phyloP scores from a whole-genome alignment of 2,888 invertebrate genomes.

The Myopa testacea region DNA sequence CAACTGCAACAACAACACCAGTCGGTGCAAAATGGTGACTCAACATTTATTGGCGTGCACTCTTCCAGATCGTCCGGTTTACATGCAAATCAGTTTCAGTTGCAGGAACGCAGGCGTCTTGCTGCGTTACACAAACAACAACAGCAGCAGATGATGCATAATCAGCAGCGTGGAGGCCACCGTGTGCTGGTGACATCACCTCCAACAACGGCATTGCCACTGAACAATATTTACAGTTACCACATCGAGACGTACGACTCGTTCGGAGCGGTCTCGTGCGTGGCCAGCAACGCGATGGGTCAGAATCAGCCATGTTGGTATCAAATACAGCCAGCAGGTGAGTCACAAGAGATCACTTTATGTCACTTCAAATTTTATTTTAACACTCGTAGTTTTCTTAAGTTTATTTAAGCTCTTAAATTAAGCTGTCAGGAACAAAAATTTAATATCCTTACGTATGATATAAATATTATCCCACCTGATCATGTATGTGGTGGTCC shows the following conservation, averaged over 20 bases:
- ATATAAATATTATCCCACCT: too few species aligned
- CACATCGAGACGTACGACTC: slow-evolving; percentile 67
- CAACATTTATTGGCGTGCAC: slow-evolving; percentile 23
- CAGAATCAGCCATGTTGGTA: slow-evolving; percentile 68
- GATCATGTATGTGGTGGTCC: too few species aligned
- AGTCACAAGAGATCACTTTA: too few species aligned
- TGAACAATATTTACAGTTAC: slow-evolving; percentile 65
- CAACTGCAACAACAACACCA: too few species aligned
- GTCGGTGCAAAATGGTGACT: too few species aligned
- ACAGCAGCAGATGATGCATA: slow-evolving; percentile 39
- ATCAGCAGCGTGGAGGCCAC: slow-evolving; percentile 37
- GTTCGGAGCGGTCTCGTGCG: slow-evolving; percentile 67
- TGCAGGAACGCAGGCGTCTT: slow-evolving; percentile 61
- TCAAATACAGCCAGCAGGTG: too few species aligned
- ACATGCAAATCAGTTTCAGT: slow-evolving; percentile 52
- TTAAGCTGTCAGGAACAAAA: too few species aligned
- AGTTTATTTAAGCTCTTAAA: too few species aligned
- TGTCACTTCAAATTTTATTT: too few species aligned
- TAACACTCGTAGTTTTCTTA: too few species aligned
- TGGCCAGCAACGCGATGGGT: slow-evolving; percentile 67
- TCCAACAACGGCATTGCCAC: slow-evolving; percentile 50
- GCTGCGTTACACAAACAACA: slow-evolving; percentile 58
- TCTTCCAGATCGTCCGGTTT: slow-evolving; percentile 30
- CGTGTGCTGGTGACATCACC: slow-evolving; percentile 40
- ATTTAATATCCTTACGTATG: too few species aligned